A percentile compares a stretch with the other conserved stretches of the same genome.
Evolutionary conservation across 2,797 vertebrate species (phyloP).

Genomic region (Xenentodon cancila): DNA sequence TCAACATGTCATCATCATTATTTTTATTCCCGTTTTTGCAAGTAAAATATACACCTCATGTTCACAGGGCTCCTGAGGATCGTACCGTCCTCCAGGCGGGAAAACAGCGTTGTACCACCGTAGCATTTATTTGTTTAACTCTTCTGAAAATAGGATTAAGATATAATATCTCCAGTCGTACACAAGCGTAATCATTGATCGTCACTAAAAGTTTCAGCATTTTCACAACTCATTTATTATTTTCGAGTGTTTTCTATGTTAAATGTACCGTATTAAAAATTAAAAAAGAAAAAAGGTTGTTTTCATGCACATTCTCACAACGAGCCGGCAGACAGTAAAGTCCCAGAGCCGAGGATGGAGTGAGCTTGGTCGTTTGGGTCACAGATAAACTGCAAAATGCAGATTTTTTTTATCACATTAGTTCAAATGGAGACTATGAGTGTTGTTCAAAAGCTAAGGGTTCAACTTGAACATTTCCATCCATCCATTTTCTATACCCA

Average conservation of each 20-base stretch:
- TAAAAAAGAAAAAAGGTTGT: constrained; percentile 27
- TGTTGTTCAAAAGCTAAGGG: no score
- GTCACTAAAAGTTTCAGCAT: constrained; percentile 19
- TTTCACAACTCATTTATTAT: constrained; percentile 21
- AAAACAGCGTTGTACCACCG: constrained; percentile 27
- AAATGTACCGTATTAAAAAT: constrained; percentile 47
- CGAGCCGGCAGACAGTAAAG: constrained; percentile 22
- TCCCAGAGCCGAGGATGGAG: constrained; percentile 41
- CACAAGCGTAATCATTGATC: constrained; percentile 59
- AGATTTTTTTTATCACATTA: background rate
- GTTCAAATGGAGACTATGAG: no score
- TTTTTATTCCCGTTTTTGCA: constrained; percentile 22
- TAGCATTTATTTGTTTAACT: constrained; percentile 30
- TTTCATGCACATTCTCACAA: constrained; percentile 66
- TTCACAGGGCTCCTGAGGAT: constrained; percentile 30
- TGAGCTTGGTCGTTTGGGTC: background rate
- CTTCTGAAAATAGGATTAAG: constrained; percentile 61
- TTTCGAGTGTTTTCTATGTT: constrained; percentile 30
- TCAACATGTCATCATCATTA: background rate
- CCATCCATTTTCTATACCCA: no score
- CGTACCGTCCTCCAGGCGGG: constrained; percentile 18
- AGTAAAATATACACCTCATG: constrained; percentile 61
- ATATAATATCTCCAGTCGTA: constrained; percentile 36
- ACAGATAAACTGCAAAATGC: background rate
- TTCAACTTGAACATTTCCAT: no score